Evolutionary conservation across 2,888 invertebrate species (phyloP).

Genomic region (Brenthis hecate): DNA sequence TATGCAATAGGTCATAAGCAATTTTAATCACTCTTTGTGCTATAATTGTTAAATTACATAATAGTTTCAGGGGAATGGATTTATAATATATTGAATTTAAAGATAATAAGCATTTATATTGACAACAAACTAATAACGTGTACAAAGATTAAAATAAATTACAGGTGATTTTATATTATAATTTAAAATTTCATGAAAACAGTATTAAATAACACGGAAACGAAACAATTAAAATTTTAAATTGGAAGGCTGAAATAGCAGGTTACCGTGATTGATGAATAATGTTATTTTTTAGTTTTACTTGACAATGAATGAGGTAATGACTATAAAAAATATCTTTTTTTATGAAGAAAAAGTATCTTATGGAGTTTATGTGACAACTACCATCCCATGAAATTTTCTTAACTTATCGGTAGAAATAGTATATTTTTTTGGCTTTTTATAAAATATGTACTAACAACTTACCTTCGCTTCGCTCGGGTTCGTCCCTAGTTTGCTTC

Average conservation of each 20-base stretch:
- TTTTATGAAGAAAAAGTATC: no score
- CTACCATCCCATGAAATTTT: no score
- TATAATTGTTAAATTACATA: not conserved
- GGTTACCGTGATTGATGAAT: not conserved
- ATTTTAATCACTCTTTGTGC: not conserved
- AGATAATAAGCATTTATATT: not conserved
- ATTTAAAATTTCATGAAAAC: constrained; percentile 1
- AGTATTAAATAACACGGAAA: not conserved
- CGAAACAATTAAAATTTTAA: not conserved
- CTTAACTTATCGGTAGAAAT: no score
- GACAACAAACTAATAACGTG: not conserved
- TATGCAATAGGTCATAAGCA: no score
- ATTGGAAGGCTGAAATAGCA: not conserved
- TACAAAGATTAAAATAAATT: not conserved
- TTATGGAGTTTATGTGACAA: no score
- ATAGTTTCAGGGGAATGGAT: not conserved
- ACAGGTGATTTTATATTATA: not conserved
- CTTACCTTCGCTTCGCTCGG: no score
- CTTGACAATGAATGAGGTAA: no score
- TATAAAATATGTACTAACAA: no score
- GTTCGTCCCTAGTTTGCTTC: no score
- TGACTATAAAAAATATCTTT: no score
- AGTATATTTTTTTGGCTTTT: no score
- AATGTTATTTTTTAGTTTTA: not conserved
- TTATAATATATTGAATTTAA: not conserved